phyloP scores from a whole-genome alignment of 2,888 invertebrate genomes.

The Caenorhabditis parvicauda region DNA sequence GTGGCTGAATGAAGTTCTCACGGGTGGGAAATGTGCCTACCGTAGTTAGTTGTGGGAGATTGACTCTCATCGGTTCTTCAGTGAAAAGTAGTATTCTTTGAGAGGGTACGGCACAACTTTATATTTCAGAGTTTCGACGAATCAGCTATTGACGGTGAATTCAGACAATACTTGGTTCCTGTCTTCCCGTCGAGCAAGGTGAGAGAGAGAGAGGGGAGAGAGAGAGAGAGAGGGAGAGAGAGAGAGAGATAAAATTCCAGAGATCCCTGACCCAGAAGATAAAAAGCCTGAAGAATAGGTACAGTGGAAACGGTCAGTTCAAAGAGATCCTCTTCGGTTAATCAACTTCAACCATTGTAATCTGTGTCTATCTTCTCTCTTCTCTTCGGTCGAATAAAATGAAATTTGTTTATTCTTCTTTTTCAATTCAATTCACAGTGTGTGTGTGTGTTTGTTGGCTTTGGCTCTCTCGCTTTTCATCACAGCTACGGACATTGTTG shows the following conservation, averaged over 20 bases:
- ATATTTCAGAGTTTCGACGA: too few relatives aligned
- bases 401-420: background rate
- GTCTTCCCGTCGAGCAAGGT: background rate
- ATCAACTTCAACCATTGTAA: background rate
- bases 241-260: slow-evolving; percentile 4
- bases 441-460: slow-evolving; percentile 17
- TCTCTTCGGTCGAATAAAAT: slow-evolving; percentile 6
- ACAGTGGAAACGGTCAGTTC: slow-evolving; percentile 25
- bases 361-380: background rate
- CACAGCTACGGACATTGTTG: slow-evolving; percentile 7
- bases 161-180: background rate
- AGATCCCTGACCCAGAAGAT: slow-evolving; percentile 30
- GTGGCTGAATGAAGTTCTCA: slow-evolving; percentile 7
- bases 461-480: slow-evolving; percentile 14
- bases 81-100: too few relatives aligned
- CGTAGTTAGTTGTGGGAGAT: background rate
- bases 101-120: too few relatives aligned
- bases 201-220: background rate
- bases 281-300: slow-evolving; percentile 20
- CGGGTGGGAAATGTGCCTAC: slow-evolving; percentile 6
- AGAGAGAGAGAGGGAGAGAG: background rate
- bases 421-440: slow-evolving; percentile 17
- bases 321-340: slow-evolving; percentile 26
- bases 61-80: background rate
- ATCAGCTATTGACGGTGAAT: too few relatives aligned